A percentile compares a stretch with the other conserved stretches of the same genome.
Conservation (phyloP, 2,888 invertebrate species). For the Ennomos erosarius region DNA sequence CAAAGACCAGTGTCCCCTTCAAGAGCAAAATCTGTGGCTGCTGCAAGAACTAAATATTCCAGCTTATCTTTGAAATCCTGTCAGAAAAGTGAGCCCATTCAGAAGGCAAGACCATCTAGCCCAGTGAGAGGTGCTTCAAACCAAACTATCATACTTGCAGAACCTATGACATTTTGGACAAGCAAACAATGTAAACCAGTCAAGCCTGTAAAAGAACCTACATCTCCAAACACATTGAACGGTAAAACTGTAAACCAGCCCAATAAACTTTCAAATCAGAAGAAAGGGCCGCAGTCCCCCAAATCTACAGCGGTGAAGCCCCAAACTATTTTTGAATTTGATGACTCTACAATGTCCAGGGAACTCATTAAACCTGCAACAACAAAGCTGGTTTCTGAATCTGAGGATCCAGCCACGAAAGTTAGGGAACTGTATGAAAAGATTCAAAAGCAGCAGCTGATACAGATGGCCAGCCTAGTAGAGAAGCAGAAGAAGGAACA, state of each 20-base stretch:
- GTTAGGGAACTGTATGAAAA: slow-evolving; percentile 77
- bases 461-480: slow-evolving; percentile 86
- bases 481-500: slow-evolving; percentile 88
- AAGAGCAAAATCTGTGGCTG: slow-evolving; percentile 49
- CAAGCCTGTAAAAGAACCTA: slow-evolving; percentile 7
- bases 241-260: slow-evolving; percentile 6
- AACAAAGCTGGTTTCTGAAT: slow-evolving; percentile 47
- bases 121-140: slow-evolving; percentile 50
- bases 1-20: slow-evolving; percentile 47
- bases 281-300: slow-evolving; percentile 29
- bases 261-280: slow-evolving; percentile 27
- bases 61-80: slow-evolving; percentile 46
- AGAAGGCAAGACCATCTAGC: slow-evolving; percentile 52
- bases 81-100: slow-evolving; percentile 58
- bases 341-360: neutral
- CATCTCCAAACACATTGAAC: slow-evolving; percentile 13
- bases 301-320: slow-evolving; percentile 15
- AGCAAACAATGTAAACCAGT: slow-evolving; percentile 7
- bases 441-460: slow-evolving; percentile 87
- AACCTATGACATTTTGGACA: slow-evolving; percentile 20
- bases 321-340: neutral
- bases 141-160: slow-evolving; percentile 46
- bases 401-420: slow-evolving; percentile 67
- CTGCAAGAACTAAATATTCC: slow-evolving; percentile 49
- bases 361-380: slow-evolving; percentile 9